Conservation (phyloP, 2,113 vertebrate genomes). For the Poicephalus meyeri region DNA sequence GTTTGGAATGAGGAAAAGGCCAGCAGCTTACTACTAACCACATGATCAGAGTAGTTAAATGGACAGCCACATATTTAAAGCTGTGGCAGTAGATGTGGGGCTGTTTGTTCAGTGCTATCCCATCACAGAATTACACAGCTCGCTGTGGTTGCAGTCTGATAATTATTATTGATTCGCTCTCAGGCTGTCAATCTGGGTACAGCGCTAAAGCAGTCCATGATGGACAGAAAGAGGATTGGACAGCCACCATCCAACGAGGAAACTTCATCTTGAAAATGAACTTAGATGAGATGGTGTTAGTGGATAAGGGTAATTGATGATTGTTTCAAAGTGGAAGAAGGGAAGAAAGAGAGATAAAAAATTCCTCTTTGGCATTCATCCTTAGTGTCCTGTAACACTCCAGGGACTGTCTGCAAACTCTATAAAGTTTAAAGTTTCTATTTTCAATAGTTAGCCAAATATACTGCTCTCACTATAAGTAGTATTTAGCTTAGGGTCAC, state of each 20-base stretch:
- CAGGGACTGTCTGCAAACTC: conserved; percentile 71
- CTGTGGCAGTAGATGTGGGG: conserved; percentile 56
- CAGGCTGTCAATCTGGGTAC: conserved; percentile 88
- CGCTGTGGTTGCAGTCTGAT: conserved; percentile 86
- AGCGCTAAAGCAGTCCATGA: conserved; percentile 81
- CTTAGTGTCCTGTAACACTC: conserved; percentile 66
- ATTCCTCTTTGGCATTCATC: conserved; percentile 73
- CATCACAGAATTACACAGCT: conserved; percentile 79
- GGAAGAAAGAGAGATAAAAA: conserved; percentile 71
- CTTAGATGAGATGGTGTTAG: conserved; percentile 87
- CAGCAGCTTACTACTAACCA: conserved; percentile 43
- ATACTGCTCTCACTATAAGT: background rate
- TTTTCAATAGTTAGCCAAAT: conserved; percentile 17
- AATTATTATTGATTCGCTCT: conserved; percentile 98
- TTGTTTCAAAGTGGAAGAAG: conserved; percentile 85
- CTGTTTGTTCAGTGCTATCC: conserved; percentile 78
- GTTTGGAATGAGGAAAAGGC: conserved; percentile 4
- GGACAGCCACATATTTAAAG: conserved; percentile 78
- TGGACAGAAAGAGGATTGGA: conserved; percentile 92
- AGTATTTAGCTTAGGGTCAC: conserved; percentile 7
- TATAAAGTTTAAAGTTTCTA: conserved; percentile 51
- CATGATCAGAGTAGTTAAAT: conserved; percentile 69
- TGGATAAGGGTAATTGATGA: conserved; percentile 96
- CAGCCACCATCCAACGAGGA: conserved; percentile 87
- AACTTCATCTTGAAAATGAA: conserved; percentile 92